Percentiles rank a stretch among this genome's conserved stretches.
phyloP scores from a whole-genome alignment of 1,140 invertebrate genomes.

The Stegodyphus mimosarum region DNA sequence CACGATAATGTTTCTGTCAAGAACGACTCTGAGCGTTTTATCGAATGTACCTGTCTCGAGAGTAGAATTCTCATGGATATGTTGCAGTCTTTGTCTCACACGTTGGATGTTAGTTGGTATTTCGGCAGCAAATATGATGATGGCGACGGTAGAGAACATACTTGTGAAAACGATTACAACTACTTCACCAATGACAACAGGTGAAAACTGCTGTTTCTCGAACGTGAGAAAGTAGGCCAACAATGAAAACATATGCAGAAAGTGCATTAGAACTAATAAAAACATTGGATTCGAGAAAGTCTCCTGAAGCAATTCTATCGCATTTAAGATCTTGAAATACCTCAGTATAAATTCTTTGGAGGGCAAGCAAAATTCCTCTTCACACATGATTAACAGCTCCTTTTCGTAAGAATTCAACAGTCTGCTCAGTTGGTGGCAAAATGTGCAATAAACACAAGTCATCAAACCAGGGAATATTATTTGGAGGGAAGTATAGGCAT shows the following conservation, averaged over 20 bases:
- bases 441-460: no score
- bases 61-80: background rate
- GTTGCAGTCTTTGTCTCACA: background rate
- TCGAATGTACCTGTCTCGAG: background rate
- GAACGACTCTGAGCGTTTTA: background rate
- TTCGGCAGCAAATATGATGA: conserved; percentile 15
- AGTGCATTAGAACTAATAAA: conserved; percentile 19
- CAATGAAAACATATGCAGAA: conserved; percentile 28
- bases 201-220: conserved; percentile 7
- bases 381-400: no score
- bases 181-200: background rate
- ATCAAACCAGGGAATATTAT: no score
- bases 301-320: background rate
- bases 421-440: no score
- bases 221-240: conserved; percentile 21
- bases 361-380: no score
- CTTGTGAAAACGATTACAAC: no score
- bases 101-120: conserved; percentile 9
- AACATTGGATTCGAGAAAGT: conserved; percentile 18
- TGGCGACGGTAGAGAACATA: background rate
- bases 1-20: no score
- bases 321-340: no score
- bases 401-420: no score
- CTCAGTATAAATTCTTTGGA: no score
- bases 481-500: no score